Base-by-base conservation (phyloP, 2,113 vertebrate species). In the Paramormyrops kingsleyae region DNA sequence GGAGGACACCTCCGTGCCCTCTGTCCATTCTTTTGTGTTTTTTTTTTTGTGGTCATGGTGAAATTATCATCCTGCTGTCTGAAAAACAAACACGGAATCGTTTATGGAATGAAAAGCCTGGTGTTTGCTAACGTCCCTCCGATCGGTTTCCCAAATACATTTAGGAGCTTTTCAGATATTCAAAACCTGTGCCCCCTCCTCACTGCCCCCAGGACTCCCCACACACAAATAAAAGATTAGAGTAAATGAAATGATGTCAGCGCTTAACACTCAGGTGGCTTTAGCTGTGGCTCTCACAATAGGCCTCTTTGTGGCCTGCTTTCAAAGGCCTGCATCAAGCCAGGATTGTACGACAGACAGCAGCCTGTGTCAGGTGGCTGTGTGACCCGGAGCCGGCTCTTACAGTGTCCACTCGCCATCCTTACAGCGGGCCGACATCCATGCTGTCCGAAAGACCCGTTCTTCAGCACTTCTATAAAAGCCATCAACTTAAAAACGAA, bases 221-320 rank as follows among this genome's bases (percentile, higher is more conserved):
- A 56, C 87, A 89, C 74, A 88, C 89, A 77, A 89, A 90, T 70
- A 24, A 89, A 24, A 88, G 83, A 91, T 87, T 87, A 89, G 42
- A 89, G 56, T 46, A 50, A 87, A 87, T 86, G 66, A 86, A 88
- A 85, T 47, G 74, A 89, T 89, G 83, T 62, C 31, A 86, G 50
- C 49, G 87, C 83, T 89, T 84, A 44, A 92, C 91, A 88, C 92
- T 77, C 84, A 89, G 88, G 46, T 83, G 74, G 35, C 6, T 80
- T 80, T 39, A 27, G 86, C 86, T 90, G 87, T 56, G 21, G 0
- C 87, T 80, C 70, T 90, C 74, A 80, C 74, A 47, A 86, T 86
- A 24, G 39, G 19, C 31, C 35, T 53, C 49, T 87, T 53, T 59
- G 49, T 53, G n/a, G 24, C 27, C 13, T 19, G 49, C 27, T 87